Evolutionary conservation across 2,797 vertebrate genomes (phyloP).

Genomic region (Phaenicophaeus curvirostris): DNA sequence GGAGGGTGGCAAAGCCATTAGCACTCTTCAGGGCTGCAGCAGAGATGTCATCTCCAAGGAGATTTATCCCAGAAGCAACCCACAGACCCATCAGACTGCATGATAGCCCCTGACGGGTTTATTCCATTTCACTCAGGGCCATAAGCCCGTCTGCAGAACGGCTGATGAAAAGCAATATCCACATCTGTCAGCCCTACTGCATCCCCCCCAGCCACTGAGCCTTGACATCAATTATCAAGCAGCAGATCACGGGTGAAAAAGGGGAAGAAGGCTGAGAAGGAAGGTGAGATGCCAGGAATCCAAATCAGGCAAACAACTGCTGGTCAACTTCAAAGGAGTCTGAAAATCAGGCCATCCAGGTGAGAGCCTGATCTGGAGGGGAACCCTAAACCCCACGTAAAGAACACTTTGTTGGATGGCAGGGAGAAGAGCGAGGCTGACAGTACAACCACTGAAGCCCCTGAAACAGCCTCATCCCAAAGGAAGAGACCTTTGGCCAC

Average conservation of each 20-base stretch:
- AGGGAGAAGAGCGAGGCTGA: not conserved
- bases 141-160: not conserved
- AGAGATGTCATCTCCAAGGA: not conserved
- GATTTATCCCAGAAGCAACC: not conserved
- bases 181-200: not conserved
- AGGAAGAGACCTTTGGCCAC: not conserved
- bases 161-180: constrained; percentile 27
- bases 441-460: not conserved
- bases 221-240: not conserved
- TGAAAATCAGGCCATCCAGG: not conserved
- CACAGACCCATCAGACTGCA: not conserved
- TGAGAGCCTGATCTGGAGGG: not conserved
- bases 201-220: not conserved
- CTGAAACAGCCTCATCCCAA: not conserved
- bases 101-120: not conserved
- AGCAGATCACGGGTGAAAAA: not conserved
- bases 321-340: not conserved
- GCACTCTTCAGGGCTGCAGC: not conserved
- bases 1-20: not conserved
- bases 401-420: not conserved
- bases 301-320: not conserved
- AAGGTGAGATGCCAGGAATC: not conserved
- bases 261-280: not conserved
- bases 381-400: too few relatives aligned
- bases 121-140: not conserved